These are phyloP conservation scores for Paraescarpia echinospica DNA, from an alignment of 1,140 invertebrate genomes.

Conservation along the genomic window DNA sequence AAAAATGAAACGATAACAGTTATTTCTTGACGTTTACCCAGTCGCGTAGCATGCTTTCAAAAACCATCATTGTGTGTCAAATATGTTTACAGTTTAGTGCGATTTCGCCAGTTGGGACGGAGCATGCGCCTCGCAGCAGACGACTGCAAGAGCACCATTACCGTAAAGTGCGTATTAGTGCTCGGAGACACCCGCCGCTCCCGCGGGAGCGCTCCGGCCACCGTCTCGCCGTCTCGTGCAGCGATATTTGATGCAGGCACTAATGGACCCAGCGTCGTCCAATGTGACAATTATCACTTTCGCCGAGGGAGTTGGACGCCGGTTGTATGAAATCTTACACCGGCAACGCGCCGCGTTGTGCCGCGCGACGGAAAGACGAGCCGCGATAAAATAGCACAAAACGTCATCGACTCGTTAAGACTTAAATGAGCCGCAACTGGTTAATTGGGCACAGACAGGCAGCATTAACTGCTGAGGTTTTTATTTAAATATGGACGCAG, in stretches of 20 bases:
- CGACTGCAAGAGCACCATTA: neutral
- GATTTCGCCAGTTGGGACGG: neutral
- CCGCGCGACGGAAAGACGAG: neutral
- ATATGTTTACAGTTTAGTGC: too few species aligned
- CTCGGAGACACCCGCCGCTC: neutral
- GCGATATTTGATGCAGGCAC: neutral
- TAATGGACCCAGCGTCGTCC: neutral
- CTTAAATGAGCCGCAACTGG: neutral
- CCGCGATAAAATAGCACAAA: neutral
- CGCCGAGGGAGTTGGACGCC: neutral
- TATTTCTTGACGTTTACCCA: neutral
- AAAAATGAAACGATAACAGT: neutral
- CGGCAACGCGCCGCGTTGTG: neutral
- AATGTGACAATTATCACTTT: constrained; percentile 6
- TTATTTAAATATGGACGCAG: neutral
- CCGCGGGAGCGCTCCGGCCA: neutral
- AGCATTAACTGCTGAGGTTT: neutral
- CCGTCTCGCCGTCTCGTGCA: neutral
- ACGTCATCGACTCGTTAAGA: neutral
- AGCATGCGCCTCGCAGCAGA: neutral
- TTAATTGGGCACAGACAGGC: neutral
- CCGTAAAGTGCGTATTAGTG: constrained; percentile 4
- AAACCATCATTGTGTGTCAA: too few species aligned
- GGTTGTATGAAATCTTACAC: neutral
- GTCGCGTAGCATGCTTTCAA: too few species aligned